A percentile compares a stretch with the other conserved stretches of the same genome.
These are phyloP conservation scores for Linepithema humile DNA, from an alignment of 1,140 invertebrate genomes.

Conservation along the genomic window DNA sequence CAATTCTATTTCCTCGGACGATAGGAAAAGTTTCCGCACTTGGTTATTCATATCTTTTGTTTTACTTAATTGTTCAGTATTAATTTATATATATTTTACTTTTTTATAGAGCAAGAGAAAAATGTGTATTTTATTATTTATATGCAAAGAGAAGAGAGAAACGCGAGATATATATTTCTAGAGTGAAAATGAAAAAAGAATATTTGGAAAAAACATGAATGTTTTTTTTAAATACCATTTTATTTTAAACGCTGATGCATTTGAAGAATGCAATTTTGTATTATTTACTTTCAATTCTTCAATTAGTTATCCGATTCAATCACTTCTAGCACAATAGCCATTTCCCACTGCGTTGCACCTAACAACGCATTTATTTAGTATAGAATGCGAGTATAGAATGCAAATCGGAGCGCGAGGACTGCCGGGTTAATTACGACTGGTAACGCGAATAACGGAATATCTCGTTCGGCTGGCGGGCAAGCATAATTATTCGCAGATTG, in stretches of 20 bases:
- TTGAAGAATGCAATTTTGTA: background rate
- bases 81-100: slow-evolving; percentile 43
- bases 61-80: slow-evolving; percentile 16
- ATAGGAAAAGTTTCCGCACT: slow-evolving; percentile 5
- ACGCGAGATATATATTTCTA: background rate
- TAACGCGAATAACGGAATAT: slow-evolving; percentile 32
- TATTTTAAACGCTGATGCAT: background rate
- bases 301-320: background rate
- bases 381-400: background rate
- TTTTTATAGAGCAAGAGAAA: no score
- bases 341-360: background rate
- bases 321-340: background rate
- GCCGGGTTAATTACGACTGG: slow-evolving; percentile 26
- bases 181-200: background rate
- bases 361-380: slow-evolving; percentile 20
- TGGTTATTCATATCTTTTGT: background rate
- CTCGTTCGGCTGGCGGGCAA: slow-evolving; percentile 3
- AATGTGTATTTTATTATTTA: background rate
- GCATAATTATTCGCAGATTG: slow-evolving; percentile 49
- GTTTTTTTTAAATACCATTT: background rate
- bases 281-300: background rate
- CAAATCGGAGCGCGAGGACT: background rate
- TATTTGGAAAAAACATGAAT: background rate
- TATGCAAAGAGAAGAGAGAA: background rate
- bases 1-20: slow-evolving; percentile 27